Percentiles rank a stretch among this genome's conserved stretches.
Conservation (phyloP, 2,113 vertebrate genomes). For the Pardalotus punctatus region DNA sequence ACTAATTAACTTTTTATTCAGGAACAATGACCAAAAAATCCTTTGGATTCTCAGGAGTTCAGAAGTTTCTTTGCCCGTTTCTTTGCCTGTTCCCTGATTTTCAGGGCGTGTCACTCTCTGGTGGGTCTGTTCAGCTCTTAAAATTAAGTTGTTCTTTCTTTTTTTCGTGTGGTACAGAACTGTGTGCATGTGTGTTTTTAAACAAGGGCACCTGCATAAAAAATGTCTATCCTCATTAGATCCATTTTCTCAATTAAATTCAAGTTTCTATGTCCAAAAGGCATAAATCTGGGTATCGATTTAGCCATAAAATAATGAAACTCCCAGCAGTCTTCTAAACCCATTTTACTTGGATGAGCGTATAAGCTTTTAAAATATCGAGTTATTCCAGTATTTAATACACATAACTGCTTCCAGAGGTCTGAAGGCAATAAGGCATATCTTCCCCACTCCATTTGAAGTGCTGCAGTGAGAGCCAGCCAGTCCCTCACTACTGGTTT, state of each 20-base stretch:
- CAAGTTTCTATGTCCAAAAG: constrained; percentile 76
- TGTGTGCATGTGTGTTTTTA: constrained; percentile 20
- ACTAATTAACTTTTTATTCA: constrained; percentile 49
- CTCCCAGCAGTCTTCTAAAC: constrained; percentile 78
- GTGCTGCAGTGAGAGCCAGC: constrained; percentile 22
- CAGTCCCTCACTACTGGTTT: constrained; percentile 61
- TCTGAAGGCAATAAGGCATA: constrained; percentile 70
- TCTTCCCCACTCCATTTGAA: constrained; percentile 73
- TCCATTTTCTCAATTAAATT: constrained; percentile 81
- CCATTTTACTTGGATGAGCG: constrained; percentile 79
- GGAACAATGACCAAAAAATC: background rate
- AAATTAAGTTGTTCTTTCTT: constrained; percentile 46
- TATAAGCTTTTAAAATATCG: constrained; percentile 82
- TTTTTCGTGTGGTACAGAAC: constrained; percentile 37
- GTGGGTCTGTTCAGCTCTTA: constrained; percentile 28
- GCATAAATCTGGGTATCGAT: constrained; percentile 79
- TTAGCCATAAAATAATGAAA: constrained; percentile 80
- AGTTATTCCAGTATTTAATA: constrained; percentile 81
- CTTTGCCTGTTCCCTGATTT: background rate
- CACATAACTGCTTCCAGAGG: constrained; percentile 78
- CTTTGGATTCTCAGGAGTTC: constrained; percentile 1
- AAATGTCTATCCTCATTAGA: constrained; percentile 77
- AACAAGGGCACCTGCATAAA: constrained; percentile 70
- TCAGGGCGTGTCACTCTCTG: constrained; percentile 23
- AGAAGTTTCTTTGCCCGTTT: too few species aligned